A percentile compares a stretch with the other conserved stretches of the same genome.
phyloP scores from a whole-genome alignment of 2,888 invertebrate genomes.

The Mythimna loreyi region DNA sequence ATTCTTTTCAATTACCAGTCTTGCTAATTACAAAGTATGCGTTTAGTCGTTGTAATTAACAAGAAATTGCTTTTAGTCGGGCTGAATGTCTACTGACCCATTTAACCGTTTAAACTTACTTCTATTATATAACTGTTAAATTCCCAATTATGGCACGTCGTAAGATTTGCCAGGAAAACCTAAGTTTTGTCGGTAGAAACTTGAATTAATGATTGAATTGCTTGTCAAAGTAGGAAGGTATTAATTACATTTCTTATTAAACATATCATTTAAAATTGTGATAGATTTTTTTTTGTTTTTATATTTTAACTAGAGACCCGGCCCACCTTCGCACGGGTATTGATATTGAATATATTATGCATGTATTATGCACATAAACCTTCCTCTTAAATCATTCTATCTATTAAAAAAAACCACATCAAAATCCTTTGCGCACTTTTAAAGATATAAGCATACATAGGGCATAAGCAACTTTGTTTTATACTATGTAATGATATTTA shows the following conservation, averaged over 20 bases:
- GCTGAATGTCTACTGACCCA: conserved; percentile 24
- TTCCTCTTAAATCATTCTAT: no score
- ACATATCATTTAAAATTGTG: not conserved
- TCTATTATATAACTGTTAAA: conserved; percentile 2
- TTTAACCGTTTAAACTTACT: conserved; percentile 16
- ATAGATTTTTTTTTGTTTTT: no score
- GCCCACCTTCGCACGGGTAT: not conserved
- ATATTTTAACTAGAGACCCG: no score
- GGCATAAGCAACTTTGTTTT: no score
- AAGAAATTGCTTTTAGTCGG: conserved; percentile 43
- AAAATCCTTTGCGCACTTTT: no score
- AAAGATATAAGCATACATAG: no score
- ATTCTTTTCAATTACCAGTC: conserved; percentile 44
- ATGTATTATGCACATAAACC: no score
- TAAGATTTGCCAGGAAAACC: not conserved
- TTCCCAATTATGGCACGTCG: not conserved
- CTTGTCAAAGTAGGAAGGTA: not conserved
- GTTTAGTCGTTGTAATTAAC: conserved; percentile 45
- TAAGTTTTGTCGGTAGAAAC: not conserved
- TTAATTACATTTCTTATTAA: not conserved
- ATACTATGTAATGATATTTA: no score
- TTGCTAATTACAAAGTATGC: conserved; percentile 51
- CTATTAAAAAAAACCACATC: no score
- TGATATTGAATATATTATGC: no score
- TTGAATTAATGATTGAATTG: not conserved